Evolutionary conservation across 2,113 vertebrate genomes (phyloP).

Genomic region (Leptobrachium ailaonicum): DNA sequence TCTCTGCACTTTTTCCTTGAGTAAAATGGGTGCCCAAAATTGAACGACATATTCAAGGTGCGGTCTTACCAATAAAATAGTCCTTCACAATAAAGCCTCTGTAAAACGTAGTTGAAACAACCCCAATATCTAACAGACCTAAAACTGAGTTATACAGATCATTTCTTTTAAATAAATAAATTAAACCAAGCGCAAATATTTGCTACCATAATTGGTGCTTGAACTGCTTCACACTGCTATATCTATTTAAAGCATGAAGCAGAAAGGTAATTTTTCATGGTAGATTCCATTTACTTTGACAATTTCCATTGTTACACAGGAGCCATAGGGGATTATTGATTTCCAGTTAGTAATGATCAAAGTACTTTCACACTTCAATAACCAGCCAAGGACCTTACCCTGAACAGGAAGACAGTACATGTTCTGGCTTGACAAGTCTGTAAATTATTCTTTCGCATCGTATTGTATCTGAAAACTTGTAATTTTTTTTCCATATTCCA

Average conservation of each 20-base stretch:
- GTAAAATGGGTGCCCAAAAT: too few relatives aligned
- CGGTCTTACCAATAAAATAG: too few relatives aligned
- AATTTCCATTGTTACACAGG: neutral
- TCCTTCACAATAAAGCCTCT: too few relatives aligned
- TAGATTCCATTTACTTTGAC: neutral
- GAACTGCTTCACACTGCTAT: neutral
- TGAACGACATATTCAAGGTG: too few relatives aligned
- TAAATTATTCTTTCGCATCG: neutral
- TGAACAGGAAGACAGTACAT: neutral
- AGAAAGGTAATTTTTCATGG: neutral
- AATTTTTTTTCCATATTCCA: too few relatives aligned
- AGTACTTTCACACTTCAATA: neutral
- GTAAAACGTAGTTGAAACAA: too few relatives aligned
- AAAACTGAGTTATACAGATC: too few relatives aligned
- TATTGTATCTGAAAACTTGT: too few relatives aligned
- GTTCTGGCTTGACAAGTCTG: neutral
- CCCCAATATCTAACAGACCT: too few relatives aligned
- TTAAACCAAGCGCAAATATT: neutral
- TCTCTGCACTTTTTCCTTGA: too few relatives aligned
- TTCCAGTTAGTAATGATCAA: slow-evolving; percentile 1
- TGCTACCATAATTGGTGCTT: neutral
- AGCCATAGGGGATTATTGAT: neutral
- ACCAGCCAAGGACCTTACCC: neutral
- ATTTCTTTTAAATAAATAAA: neutral
- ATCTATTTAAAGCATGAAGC: neutral